These are phyloP conservation scores for Callocephalon fimbriatum DNA, from an alignment of 2,113 vertebrate genomes.

Conservation along the genomic window DNA sequence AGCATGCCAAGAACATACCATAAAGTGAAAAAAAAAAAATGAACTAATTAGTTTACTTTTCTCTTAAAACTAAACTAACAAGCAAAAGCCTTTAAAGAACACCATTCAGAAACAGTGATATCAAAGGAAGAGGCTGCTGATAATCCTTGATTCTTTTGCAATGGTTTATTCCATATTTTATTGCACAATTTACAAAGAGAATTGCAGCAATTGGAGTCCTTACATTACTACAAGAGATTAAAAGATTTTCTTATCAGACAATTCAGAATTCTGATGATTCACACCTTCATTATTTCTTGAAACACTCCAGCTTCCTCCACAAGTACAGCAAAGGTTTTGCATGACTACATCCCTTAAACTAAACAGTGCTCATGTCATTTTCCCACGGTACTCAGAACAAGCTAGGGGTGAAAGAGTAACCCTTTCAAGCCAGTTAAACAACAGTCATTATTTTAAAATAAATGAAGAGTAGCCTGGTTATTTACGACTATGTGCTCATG, in stretches of 20 bases:
- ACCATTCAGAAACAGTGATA: constrained; percentile 21
- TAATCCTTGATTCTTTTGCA: constrained; percentile 35
- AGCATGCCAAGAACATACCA: constrained; percentile 15
- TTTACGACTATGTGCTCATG: constrained; percentile 38
- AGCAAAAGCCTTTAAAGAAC: constrained; percentile 32
- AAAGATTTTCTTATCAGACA: constrained; percentile 63
- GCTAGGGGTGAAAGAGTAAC: constrained; percentile 63
- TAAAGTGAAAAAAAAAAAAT: neutral
- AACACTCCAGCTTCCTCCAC: constrained; percentile 61
- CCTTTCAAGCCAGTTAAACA: constrained; percentile 62
- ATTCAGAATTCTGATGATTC: constrained; percentile 61
- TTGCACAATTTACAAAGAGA: constrained; percentile 42
- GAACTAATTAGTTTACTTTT: constrained; percentile 39
- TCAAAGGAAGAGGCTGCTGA: constrained; percentile 18
- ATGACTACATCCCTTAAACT: constrained; percentile 65
- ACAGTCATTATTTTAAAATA: constrained; percentile 57
- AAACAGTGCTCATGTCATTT: constrained; percentile 47
- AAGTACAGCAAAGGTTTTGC: constrained; percentile 59
- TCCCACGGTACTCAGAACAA: constrained; percentile 61
- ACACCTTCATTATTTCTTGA: constrained; percentile 67
- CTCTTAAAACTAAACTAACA: constrained; percentile 27
- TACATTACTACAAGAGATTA: constrained; percentile 32
- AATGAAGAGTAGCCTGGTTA: constrained; percentile 57
- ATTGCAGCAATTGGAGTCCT: constrained; percentile 23
- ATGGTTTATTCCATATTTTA: constrained; percentile 52